Base-by-base conservation (phyloP, 2,797 vertebrate genomes). In the Typhlichthys subterraneus region DNA sequence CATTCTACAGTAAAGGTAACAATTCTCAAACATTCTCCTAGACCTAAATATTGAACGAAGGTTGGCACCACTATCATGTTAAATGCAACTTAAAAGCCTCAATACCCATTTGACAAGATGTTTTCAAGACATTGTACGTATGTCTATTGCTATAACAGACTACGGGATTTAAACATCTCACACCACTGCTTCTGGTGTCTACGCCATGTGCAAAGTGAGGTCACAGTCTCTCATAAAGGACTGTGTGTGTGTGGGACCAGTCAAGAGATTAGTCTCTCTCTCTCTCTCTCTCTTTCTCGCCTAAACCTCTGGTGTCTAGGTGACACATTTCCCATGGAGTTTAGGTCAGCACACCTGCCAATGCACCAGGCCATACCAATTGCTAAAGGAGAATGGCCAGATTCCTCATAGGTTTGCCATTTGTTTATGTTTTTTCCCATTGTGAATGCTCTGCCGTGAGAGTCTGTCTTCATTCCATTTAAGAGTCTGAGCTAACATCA, bases 321-420 rank as follows among this genome's bases (percentile, higher is more conserved):
- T 89, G 87, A 82, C 65, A 87, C 65, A 81, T 86, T 85, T 86
- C 72, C 73, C 73, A 72, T 59, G 42, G 57, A 79, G 73, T 57
- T 55, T 66, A 63, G 67, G 56, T 67, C 62, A 63, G 49, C 65
- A 69, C 63, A 33, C 49, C 42, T 49, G 23, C 7, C 65, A 7
- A 4, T 45, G 47, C 64, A 49, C n/a, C n/a, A n/a, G 59, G 59
- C 55, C 66, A 57, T 70, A 76, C 71, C 72, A 60, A 59, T n/a
- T 59, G 33, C 11, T 5, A 55, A 59, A 67, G 29, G 65, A 61
- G 52, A 50, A 53, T 49, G 64, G 45, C 61, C 47, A 60, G 63
- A 71, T 69, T 63, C 50, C 69, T 77, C 50, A 72, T 19, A 19
- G 62, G n/a, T 48, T 57, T 29, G 9, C 45, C 19, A 42, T 67